Conservation (phyloP, 1,140 invertebrate species). For the Drosophila nannoptera region DNA sequence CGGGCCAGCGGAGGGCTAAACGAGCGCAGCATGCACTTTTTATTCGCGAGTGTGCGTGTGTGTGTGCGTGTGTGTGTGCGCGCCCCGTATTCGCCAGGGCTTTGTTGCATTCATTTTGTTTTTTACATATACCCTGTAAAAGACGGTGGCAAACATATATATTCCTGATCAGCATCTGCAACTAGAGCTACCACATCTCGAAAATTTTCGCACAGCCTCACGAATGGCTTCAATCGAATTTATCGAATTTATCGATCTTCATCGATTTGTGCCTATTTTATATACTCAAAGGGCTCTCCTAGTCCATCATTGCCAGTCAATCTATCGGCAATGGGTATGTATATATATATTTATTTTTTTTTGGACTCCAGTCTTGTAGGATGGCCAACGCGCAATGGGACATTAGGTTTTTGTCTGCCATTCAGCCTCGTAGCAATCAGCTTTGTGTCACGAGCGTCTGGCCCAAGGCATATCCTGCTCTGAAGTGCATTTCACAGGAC, state of each 20-base stretch:
- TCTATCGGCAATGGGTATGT: not conserved
- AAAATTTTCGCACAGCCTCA: too few species aligned
- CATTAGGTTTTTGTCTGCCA: not conserved
- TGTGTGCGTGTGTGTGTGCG: not conserved
- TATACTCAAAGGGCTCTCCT: too few species aligned
- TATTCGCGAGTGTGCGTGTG: not conserved
- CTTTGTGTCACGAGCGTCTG: slow-evolving; percentile 42
- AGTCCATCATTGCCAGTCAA: too few species aligned
- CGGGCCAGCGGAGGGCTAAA: slow-evolving; percentile 5
- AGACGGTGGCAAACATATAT: not conserved
- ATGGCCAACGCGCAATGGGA: slow-evolving; percentile 3
- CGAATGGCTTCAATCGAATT: too few species aligned
- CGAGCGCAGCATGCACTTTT: slow-evolving; percentile 64
- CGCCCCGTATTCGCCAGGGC: not conserved
- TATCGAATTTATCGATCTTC: too few species aligned
- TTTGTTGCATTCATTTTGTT: slow-evolving; percentile 3
- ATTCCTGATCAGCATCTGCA: not conserved
- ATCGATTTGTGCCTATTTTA: too few species aligned
- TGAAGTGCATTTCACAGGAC: slow-evolving; percentile 27
- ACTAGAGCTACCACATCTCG: too few species aligned
- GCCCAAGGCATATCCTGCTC: slow-evolving; percentile 9
- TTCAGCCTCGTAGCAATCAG: slow-evolving; percentile 23
- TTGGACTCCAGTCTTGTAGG: slow-evolving; percentile 17
- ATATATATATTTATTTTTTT: slow-evolving; percentile 8
- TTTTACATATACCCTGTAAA: slow-evolving; percentile 1